Evolutionary conservation across 2,888 invertebrate genomes (phyloP), one percentile per base, ranked within the genome.

Genomic region (Drosophila affinis): DNA sequence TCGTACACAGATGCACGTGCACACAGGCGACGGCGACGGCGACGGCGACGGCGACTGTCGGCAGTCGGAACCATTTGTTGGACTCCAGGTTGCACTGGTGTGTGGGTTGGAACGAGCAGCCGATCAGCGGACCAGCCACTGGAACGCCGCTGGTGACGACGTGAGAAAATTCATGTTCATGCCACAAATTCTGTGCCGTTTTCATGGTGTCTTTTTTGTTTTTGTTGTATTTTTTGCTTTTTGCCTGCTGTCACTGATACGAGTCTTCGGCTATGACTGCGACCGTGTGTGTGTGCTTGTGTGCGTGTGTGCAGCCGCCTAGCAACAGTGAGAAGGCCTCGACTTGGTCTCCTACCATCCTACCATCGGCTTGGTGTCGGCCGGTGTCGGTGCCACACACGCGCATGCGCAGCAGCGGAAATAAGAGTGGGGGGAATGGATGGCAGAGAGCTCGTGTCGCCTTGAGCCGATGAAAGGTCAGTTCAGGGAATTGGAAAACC

Each of bases 81-180:
- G 75, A 82, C 77, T 67, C 81, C 86, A 81, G 73, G 65, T 81
- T 83, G 75, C 34, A 17, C 45, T 49, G 46, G 49, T 62, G 46
- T 62, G 21, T 10, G 48, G 58, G 60, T 55, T 39, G 39, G 39
- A n/a, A 39, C 39, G 39, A 39, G 39, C 39, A 39, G 39, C 39
- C 39, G 39, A 39, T 39, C 39, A 39, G 39, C 39, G 39, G 39
- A 45, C 46, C 57, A 49, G 72, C 59, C 55, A 55, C 44, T 69
- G 56, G 62, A 73, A 57, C 70, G 48, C 58, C 71, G 79, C 58
- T 72, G 79, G 76, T 82, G 84, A 59, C 85, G 87, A 85, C 87
- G 87, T 87, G 84, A 85, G 86, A 87, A 85, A 87, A 83, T 79
- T 78, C 85, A 85, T 87, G 88, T 83, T 79, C 82, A 83, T 87